Conservation (phyloP, 1,140 invertebrate species). For the Hyles euphorbiae region DNA sequence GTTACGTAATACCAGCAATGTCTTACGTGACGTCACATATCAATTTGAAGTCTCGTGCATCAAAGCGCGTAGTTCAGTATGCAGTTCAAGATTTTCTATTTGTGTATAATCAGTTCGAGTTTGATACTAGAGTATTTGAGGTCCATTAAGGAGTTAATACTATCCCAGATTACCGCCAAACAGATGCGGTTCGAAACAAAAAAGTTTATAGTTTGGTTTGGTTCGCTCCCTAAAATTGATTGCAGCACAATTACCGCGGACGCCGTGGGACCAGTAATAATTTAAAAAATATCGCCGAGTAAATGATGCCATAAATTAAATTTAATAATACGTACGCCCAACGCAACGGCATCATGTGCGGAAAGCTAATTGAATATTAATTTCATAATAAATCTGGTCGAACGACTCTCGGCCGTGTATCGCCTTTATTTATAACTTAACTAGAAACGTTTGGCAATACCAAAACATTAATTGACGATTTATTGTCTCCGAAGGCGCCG, state of each 20-base stretch:
- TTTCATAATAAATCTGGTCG: conserved; percentile 70
- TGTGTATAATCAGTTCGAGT: no score
- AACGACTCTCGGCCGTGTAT: conserved; percentile 41
- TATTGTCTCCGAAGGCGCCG: conserved; percentile 15
- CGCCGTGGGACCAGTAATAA: conserved; percentile 57
- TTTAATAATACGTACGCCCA: conserved; percentile 71
- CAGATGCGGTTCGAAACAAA: background rate
- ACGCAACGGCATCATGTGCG: conserved; percentile 64
- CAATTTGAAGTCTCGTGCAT: no score
- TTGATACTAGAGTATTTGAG: no score
- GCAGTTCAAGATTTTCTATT: no score
- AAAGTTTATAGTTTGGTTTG: conserved; percentile 7
- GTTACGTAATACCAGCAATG: no score
- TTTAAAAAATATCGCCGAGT: conserved; percentile 65
- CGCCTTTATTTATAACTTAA: conserved; percentile 51
- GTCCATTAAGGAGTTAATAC: no score
- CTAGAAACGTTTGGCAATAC: conserved; percentile 27
- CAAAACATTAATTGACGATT: conserved; percentile 22
- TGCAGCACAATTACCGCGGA: conserved; percentile 45
- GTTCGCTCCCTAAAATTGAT: conserved; percentile 26
- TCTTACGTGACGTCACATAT: no score
- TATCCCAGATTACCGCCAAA: conserved; percentile 1
- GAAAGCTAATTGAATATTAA: conserved; percentile 75
- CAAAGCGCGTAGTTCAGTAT: no score
- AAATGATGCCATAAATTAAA: conserved; percentile 74